Conservation (phyloP, 2,797 vertebrate species). For the Etheostoma nigrum region DNA sequence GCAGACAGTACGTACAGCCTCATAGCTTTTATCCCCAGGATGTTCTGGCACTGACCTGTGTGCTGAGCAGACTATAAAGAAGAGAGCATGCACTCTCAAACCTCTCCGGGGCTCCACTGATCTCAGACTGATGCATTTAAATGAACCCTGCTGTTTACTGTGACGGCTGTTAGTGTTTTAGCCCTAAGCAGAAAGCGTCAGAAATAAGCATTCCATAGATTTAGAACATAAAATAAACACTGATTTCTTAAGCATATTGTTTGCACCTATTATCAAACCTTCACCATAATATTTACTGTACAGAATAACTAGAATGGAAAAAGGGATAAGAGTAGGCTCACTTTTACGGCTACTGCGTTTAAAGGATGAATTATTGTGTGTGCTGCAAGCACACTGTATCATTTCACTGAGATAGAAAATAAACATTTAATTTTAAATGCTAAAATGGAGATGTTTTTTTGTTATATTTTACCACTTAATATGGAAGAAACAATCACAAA, state of each 20-base stretch:
- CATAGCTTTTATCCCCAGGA: slow-evolving; percentile 41
- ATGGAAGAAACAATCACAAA: neutral
- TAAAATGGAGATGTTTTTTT: neutral
- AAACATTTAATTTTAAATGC: neutral
- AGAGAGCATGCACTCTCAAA: slow-evolving; percentile 31
- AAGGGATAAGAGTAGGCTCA: neutral
- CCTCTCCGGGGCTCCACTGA: slow-evolving; percentile 44
- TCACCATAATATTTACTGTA: slow-evolving; percentile 5
- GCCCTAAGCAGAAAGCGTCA: slow-evolving; percentile 32
- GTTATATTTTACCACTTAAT: neutral
- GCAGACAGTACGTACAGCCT: slow-evolving; percentile 22
- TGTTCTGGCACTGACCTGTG: slow-evolving; percentile 46
- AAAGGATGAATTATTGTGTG: slow-evolving; percentile 7
- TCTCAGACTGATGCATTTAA: slow-evolving; percentile 50
- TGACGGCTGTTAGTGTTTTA: slow-evolving; percentile 18
- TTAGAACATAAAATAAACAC: slow-evolving; percentile 25
- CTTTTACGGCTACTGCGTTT: neutral
- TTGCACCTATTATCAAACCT: slow-evolving; percentile 12
- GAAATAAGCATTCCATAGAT: slow-evolving; percentile 23
- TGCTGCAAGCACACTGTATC: neutral
- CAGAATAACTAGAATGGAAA: neutral
- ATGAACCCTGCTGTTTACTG: slow-evolving; percentile 25
- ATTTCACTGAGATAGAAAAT: neutral
- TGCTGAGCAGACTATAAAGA: slow-evolving; percentile 57
- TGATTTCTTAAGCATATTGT: slow-evolving; percentile 3